phyloP scores from a whole-genome alignment of 2,113 vertebrate genomes.

The Corythornis madagascariensis region DNA sequence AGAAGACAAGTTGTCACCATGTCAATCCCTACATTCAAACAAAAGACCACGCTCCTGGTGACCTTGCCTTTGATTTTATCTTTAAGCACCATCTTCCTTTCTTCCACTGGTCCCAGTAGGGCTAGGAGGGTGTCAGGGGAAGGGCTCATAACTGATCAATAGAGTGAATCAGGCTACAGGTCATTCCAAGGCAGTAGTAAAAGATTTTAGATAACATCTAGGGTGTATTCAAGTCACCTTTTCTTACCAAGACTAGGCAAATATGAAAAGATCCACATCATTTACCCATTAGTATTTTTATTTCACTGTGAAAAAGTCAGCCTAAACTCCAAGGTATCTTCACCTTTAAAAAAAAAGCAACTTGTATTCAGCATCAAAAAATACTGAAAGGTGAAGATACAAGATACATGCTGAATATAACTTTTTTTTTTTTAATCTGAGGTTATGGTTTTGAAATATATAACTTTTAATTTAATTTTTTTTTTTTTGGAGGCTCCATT shows the following conservation, averaged over 20 bases:
- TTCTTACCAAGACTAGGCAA: background rate
- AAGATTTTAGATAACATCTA: background rate
- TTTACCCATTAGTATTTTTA: background rate
- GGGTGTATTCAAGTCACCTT: background rate
- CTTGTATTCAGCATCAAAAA: too few relatives aligned
- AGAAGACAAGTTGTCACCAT: background rate
- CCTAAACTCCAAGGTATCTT: background rate
- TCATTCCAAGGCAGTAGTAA: background rate
- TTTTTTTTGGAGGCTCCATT: background rate
- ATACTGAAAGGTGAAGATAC: too few relatives aligned
- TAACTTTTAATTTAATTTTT: background rate
- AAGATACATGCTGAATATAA: too few relatives aligned
- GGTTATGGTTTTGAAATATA: background rate
- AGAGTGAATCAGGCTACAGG: background rate
- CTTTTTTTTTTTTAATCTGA: background rate
- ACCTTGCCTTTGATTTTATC: slow-evolving; percentile 26
- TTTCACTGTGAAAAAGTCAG: background rate
- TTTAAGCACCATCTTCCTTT: background rate
- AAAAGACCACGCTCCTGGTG: background rate
- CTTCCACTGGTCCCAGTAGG: background rate
- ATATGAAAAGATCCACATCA: background rate
- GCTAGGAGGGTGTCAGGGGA: background rate
- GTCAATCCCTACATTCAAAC: background rate
- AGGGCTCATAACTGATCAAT: background rate
- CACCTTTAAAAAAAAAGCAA: background rate